Evolutionary conservation across 37 sponge, comb jelly and placozoan genomes (phyloP).

Genomic region (Lycopodina hypogea): DNA sequence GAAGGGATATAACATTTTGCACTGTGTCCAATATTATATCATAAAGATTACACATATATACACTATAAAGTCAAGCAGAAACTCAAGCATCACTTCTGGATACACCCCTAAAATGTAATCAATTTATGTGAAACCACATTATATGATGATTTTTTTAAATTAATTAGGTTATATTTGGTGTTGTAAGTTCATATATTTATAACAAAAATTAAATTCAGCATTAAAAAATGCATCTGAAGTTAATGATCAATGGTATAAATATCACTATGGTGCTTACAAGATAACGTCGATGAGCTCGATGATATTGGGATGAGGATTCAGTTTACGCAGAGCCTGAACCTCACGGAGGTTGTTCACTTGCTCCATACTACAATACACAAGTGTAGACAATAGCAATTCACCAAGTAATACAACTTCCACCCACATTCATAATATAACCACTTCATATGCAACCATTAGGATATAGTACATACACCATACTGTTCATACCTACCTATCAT

Average conservation of each 20-base stretch:
- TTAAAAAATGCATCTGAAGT: neutral
- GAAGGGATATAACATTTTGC: too few species aligned
- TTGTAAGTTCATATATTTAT: neutral
- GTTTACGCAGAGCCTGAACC: conserved; percentile 88
- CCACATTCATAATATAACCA: conserved; percentile 26
- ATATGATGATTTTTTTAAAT: too few species aligned
- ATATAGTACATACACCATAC: conserved; percentile 1
- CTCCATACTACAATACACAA: conserved; percentile 61
- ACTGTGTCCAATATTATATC: too few species aligned
- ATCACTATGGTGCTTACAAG: conserved; percentile 94
- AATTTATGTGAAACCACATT: too few species aligned
- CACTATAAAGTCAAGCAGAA: too few species aligned
- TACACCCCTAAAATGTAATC: too few species aligned
- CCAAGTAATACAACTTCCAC: neutral
- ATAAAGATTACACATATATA: too few species aligned
- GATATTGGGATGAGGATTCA: conserved; percentile 95
- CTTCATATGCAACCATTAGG: too few species aligned
- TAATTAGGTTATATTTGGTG: too few species aligned
- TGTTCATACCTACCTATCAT: conserved; percentile 55
- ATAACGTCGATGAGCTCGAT: conserved; percentile 92
- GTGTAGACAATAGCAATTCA: neutral
- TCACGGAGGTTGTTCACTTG: conserved; percentile 94
- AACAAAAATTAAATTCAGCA: neutral
- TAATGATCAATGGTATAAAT: neutral
- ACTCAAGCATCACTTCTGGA: too few species aligned